Conservation (phyloP, 2,888 invertebrate species). For the Drosophila mayaguana region DNA sequence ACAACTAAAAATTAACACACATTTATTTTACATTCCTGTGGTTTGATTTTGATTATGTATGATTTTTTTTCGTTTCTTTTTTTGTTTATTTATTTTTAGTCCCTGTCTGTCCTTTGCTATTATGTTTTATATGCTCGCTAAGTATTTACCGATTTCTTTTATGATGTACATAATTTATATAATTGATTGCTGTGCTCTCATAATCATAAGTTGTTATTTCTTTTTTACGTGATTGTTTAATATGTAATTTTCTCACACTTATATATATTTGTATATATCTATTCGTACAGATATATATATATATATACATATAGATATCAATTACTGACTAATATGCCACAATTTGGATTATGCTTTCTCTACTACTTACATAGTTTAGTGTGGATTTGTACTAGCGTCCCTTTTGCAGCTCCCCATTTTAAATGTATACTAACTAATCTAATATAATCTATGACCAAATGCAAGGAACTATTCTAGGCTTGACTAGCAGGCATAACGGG, state of each 20-base stretch:
- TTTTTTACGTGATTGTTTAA: conserved; percentile 51
- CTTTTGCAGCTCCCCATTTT: neutral
- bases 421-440: conserved; percentile 41
- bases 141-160: conserved; percentile 69
- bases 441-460: conserved; percentile 58
- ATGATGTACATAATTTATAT: conserved; percentile 71
- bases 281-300: too few relatives aligned
- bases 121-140: conserved; percentile 71
- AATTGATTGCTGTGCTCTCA: conserved; percentile 70
- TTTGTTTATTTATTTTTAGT: conserved; percentile 65
- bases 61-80: conserved; percentile 38
- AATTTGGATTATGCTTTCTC: conserved; percentile 18
- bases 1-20: neutral
- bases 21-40: conserved; percentile 23
- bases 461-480: conserved; percentile 56
- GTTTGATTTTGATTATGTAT: conserved; percentile 38
- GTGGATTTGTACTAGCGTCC: conserved; percentile 2
- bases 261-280: neutral
- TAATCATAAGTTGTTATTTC: conserved; percentile 71
- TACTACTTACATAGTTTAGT: conserved; percentile 12
- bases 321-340: conserved; percentile 11
- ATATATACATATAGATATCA: neutral
- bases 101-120: conserved; percentile 66
- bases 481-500: conserved; percentile 51
- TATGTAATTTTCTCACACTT: conserved; percentile 2